These are phyloP conservation scores for Adelognathus sp. DNA, from an alignment of 2,888 invertebrate genomes.

Conservation along the genomic window DNA sequence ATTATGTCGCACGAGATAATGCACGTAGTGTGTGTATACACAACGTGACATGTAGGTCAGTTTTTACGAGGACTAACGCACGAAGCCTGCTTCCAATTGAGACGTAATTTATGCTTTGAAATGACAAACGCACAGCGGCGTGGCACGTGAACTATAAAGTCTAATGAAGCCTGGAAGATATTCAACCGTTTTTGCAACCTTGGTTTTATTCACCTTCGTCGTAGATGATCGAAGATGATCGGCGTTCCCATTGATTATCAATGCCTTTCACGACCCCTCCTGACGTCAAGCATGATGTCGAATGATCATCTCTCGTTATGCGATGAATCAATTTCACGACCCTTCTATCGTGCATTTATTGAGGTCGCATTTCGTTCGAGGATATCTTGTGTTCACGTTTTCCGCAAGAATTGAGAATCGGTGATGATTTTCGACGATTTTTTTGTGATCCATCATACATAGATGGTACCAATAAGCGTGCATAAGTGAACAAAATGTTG, in stretches of 20 bases:
- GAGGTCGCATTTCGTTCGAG: too few species aligned
- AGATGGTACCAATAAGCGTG: too few species aligned
- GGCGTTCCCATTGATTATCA: neutral
- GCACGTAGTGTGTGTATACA: neutral
- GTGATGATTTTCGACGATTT: too few species aligned
- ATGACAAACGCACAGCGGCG: slow-evolving; percentile 22
- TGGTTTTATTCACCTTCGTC: neutral
- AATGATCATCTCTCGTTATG: too few species aligned
- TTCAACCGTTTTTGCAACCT: slow-evolving; percentile 9
- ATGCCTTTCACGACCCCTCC: neutral
- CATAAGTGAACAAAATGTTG: too few species aligned
- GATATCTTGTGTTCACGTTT: too few species aligned
- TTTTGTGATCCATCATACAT: too few species aligned
- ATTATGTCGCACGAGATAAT: neutral
- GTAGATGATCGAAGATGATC: too few species aligned
- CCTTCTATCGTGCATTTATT: neutral
- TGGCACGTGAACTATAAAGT: slow-evolving; percentile 22
- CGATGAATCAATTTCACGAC: too few species aligned
- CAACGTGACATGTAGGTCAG: slow-evolving; percentile 57
- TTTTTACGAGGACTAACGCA: slow-evolving; percentile 52
- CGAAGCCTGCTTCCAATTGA: slow-evolving; percentile 53
- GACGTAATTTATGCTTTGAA: slow-evolving; percentile 41
- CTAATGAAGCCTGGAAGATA: slow-evolving; percentile 46
- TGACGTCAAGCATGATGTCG: neutral
- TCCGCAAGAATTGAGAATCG: too few species aligned